Percentiles rank a stretch among this genome's conserved stretches.
Evolutionary conservation across 2,797 vertebrate species (phyloP).

Genomic region (Merluccius polli): DNA sequence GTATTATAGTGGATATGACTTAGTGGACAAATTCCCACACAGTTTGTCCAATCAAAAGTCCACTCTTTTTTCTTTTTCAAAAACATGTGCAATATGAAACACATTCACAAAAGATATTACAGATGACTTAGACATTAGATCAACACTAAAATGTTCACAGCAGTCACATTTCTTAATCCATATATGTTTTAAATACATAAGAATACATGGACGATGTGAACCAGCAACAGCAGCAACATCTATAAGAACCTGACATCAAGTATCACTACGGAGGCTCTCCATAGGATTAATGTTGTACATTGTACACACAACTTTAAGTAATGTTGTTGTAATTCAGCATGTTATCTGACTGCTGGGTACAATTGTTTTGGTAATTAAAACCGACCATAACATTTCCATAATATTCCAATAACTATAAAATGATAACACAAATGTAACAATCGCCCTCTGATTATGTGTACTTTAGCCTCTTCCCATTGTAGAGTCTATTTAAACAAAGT

Average conservation of each 20-base stretch:
- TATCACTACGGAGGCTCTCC: not conserved
- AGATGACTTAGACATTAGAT: not conserved
- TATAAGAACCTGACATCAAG: not conserved
- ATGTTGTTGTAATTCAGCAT: not conserved
- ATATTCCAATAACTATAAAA: not conserved
- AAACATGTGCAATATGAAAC: not conserved
- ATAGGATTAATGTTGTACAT: not conserved
- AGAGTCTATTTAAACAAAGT: no score
- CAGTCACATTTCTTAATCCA: constrained; percentile 45
- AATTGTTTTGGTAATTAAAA: constrained; percentile 7
- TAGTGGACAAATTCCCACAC: not conserved
- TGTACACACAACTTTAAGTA: not conserved
- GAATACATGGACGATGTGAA: constrained; percentile 18
- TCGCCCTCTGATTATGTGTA: no score
- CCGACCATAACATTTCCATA: not conserved
- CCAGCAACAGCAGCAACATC: constrained; percentile 39
- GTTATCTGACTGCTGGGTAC: not conserved
- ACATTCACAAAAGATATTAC: not conserved
- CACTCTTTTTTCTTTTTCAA: not conserved
- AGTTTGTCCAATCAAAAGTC: not conserved
- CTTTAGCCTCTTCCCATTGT: no score
- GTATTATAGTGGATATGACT: not conserved
- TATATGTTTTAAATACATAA: constrained; percentile 17
- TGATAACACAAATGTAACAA: not conserved
- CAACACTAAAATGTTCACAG: not conserved